Evolutionary conservation across 2,113 vertebrate genomes (phyloP).

Genomic region (Mystacornis crossleyi): DNA sequence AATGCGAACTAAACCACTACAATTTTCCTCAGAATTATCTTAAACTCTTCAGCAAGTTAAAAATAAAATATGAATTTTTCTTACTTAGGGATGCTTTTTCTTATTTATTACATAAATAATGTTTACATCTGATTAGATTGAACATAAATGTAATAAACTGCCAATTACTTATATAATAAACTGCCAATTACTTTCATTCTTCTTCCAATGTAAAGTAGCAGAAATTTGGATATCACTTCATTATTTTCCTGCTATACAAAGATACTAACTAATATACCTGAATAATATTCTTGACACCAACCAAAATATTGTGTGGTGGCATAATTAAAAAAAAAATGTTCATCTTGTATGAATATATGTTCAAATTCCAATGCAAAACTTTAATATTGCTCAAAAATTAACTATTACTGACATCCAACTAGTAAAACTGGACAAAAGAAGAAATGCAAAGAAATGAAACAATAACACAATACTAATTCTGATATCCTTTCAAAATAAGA

Average conservation of each 20-base stretch:
- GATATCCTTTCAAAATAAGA: background rate
- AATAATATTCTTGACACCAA: background rate
- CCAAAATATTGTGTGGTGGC: background rate
- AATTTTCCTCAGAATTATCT: background rate
- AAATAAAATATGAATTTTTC: background rate
- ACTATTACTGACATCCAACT: background rate
- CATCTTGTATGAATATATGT: background rate
- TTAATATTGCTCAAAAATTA: background rate
- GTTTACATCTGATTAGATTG: background rate
- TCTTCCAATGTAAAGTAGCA: background rate
- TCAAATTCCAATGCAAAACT: background rate
- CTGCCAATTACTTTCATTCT: background rate
- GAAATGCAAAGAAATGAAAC: background rate
- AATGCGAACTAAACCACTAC: no score
- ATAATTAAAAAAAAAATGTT: background rate
- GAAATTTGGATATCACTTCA: background rate
- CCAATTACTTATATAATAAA: background rate
- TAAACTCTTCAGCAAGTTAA: background rate
- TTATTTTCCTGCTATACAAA: background rate
- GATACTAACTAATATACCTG: background rate
- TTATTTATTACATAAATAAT: background rate
- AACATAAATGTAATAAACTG: background rate
- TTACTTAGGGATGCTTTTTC: background rate
- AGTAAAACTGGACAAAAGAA: background rate
- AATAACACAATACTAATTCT: background rate